Base-by-base conservation (phyloP, 2,888 invertebrate genomes). In the Cheiracanthium punctorium region DNA sequence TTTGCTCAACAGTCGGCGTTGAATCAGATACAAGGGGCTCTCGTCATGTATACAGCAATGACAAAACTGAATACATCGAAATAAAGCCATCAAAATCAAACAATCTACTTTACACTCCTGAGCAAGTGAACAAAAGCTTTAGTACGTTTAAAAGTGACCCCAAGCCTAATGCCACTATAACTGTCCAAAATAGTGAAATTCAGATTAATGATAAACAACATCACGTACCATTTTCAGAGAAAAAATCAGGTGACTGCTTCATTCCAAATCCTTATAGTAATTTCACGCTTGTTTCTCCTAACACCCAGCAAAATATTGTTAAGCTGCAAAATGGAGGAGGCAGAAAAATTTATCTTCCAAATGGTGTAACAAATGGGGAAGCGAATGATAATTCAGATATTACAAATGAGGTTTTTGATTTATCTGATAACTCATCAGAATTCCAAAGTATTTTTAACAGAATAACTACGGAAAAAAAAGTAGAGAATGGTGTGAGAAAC, bases 81-180 rank as follows among this genome's bases (percentile, higher is more conserved):
- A 58, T 58, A 58, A 58, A 20, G 24, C 58, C 58, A 1, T 58
- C 58, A 7, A 58, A 58, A 58, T 8, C 58, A 24, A 58, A 58
- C 24, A 58, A 58, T 58, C 20, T 58, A 4, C 58, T 58, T n/a
- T 58, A 58, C 24, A 58, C 58, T 24, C 4, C 8, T 7, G 58
- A 58, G 24, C 1, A 20, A 24, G 24, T 58, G 17, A 58, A 58
- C 58, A 58, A 24, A 58, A 58, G 58, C 24, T 58, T 58, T 12
- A 58, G 58, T 12, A 58, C 58, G 24, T 58, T 58, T 58, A 58
- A 58, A 58, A 58, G 58, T 58, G 58, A 58, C 5, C 58, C 58
- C 20, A 58, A 58, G 12, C 20, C 24, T 1, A 24, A 4, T 58
- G 24, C 58, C 5, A 24, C 24, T 24, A 12, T 58, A 58, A 17